Evolutionary conservation across 2,888 invertebrate genomes (phyloP), one percentile per base, ranked within the genome.

Genomic region (Clanis bilineata): DNA sequence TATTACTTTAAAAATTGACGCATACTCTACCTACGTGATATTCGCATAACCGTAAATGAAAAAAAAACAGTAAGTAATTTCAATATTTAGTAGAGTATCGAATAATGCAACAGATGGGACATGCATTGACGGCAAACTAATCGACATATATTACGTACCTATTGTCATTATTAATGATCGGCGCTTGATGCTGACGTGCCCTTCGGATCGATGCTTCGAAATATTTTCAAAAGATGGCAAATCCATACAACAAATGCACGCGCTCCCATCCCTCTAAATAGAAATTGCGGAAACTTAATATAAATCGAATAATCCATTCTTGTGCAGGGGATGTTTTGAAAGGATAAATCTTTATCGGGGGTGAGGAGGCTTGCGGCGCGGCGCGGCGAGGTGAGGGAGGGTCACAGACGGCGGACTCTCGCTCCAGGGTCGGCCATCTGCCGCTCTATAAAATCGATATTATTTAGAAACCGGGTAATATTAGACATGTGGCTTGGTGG

Each of bases 211-310:
- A n/a, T n/a, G n/a, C n/a, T n/a, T n/a, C n/a, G n/a, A n/a, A 73
- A 82, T 84, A 79, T 85, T 85, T 84, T 87, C 85, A 86, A 89
- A 85, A 79, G 84, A 83, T 76, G 74, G 75, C 68, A 69, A 83
- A 82, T 82, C 76, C 75, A 74, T 68, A 71, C 80, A 73, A 72
- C 80, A 77, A 86, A 83, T 83, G 84, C 80, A 74, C 76, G 72
- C 74, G 76, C 74, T 79, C 73, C 79, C 78, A 80, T 86, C 90
- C 86, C 87, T 88, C 85, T 80, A 79, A 86, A 86, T 85, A 82
- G 87, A 84, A 89, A 88, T 88, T 86, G 86, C 88, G 90, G 88
- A 91, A 91, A 92, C 89, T 86, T 88, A 90, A 90, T 91, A 90
- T 90, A 91, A 91, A 90, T 89, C 88, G 89, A 83, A 90, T 91